Evolutionary conservation across 2,113 vertebrate species (phyloP), one percentile per base, ranked within the genome.

Genomic region (Syngnathus floridae): DNA sequence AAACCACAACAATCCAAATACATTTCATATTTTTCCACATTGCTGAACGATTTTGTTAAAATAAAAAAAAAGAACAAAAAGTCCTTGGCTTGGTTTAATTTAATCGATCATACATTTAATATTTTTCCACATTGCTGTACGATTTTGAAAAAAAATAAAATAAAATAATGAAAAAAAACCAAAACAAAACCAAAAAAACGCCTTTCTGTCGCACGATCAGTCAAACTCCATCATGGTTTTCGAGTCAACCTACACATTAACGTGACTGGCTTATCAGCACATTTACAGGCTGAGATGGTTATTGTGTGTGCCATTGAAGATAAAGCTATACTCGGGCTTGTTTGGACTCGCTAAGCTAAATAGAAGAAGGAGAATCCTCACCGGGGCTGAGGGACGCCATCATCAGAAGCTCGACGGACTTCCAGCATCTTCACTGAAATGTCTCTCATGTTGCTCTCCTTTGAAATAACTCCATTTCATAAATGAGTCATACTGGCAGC

Each of bases 281-380:
- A 58, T 68, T 68, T 64, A 59, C 59, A 77, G 65, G 63, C 61
- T 48, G 64, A 61, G 19, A 40, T 5, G 22, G 56, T 22, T 1
- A 77, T 62, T 46, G 63, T 63, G 75, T 71, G 75, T 70, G 71
- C 71, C 56, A 70, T 51, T 62, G 51, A 69, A 69, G 69, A 81
- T 75, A 71, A 69, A 69, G 31, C 61, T 46, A 43, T 16, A 51
- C 36, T 40, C 72, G 65, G 55, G 59, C 67, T 69, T 36, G 61
- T 80, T 71, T 70, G 54, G 75, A 73, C 67, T 62, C 59, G 60
- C 48, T 10, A 17, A 62, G 62, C 38, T 70, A 77, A 79, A 81
- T 43, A 59, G 45, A 74, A 65, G 14, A 14, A 14, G 26, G 69
- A n/a, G n/a, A 67, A 61, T 73, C 35, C 21, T 64, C 37, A 21